These are phyloP conservation scores for Luffia ferchaultella DNA, from an alignment of 2,888 invertebrate species.

Conservation along the genomic window DNA sequence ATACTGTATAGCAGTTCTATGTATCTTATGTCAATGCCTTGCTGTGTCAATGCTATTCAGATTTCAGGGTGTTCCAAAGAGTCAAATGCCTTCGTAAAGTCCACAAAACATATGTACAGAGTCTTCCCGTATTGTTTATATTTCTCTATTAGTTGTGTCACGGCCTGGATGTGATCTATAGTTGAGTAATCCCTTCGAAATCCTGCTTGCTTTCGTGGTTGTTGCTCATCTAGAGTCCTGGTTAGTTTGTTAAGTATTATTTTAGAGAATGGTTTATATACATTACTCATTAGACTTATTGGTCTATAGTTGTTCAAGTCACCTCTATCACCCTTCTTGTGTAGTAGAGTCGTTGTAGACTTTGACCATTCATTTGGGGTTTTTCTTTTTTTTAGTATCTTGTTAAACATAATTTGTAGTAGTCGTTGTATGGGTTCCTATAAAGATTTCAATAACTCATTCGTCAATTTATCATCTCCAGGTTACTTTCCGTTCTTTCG, in stretches of 20 bases:
- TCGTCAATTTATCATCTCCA: constrained; percentile 1
- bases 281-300: constrained; percentile 9
- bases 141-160: no score
- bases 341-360: not conserved
- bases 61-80: no score
- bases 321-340: constrained; percentile 3
- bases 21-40: no score
- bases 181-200: constrained; percentile 6
- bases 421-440: not conserved
- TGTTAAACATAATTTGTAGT: not conserved
- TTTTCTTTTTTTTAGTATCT: not conserved
- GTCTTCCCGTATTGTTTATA: constrained; percentile 6
- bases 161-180: constrained; percentile 7
- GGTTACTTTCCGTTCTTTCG: constrained; percentile 2
- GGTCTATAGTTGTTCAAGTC: constrained; percentile 10
- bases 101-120: constrained; percentile 5
- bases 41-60: no score
- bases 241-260: constrained; percentile 6
- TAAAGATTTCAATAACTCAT: constrained; percentile 1
- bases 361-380: constrained; percentile 3
- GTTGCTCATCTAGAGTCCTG: constrained; percentile 7
- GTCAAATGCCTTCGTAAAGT: constrained; percentile 9
- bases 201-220: constrained; percentile 9
- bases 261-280: constrained; percentile 10
- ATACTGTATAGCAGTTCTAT: no score